Percentiles rank a stretch among this genome's conserved stretches.
Evolutionary conservation across 2,113 vertebrate genomes (phyloP).

Genomic region (Dissostichus mawsoni): DNA sequence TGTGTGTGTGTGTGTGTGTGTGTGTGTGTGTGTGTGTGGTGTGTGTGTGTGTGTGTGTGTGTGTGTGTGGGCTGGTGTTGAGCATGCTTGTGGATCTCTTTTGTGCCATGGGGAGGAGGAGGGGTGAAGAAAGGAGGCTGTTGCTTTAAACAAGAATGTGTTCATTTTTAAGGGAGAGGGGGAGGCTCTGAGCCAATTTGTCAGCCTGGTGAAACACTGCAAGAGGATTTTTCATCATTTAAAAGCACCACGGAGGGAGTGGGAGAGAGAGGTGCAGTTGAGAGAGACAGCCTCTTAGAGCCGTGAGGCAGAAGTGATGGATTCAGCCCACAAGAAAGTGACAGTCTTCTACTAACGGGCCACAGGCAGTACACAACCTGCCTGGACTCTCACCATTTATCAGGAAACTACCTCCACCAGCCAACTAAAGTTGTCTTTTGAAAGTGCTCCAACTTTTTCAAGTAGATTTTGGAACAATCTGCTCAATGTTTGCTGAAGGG

Average conservation of each 20-base stretch:
- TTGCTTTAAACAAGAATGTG: slow-evolving; percentile 78
- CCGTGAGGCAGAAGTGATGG: slow-evolving; percentile 80
- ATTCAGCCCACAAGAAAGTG: slow-evolving; percentile 73
- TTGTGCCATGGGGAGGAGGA: slow-evolving; percentile 87
- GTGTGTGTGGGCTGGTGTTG: slow-evolving; percentile 58
- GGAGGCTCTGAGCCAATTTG: slow-evolving; percentile 80
- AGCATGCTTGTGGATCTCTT: slow-evolving; percentile 84
- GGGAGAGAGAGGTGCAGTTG: slow-evolving; percentile 69
- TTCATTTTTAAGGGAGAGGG: slow-evolving; percentile 70
- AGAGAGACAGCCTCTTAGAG: slow-evolving; percentile 84
- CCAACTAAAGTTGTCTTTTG: slow-evolving; percentile 23
- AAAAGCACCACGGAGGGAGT: slow-evolving; percentile 78
- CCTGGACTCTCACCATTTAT: slow-evolving; percentile 56
- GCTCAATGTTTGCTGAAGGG: slow-evolving; percentile 38
- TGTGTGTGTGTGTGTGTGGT: slow-evolving; percentile 38
- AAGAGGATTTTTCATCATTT: slow-evolving; percentile 83
- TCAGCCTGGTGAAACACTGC: slow-evolving; percentile 77
- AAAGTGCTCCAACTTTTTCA: slow-evolving; percentile 39
- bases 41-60: slow-evolving; percentile 39
- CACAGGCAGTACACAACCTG: slow-evolving; percentile 66
- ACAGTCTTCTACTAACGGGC: slow-evolving; percentile 68
- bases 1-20: slow-evolving; percentile 45
- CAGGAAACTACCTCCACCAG: slow-evolving; percentile 48
- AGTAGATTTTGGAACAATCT: slow-evolving; percentile 41
- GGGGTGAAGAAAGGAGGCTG: slow-evolving; percentile 76